A percentile compares a stretch with the other conserved stretches of the same genome.
phyloP scores from a whole-genome alignment of 1,140 invertebrate genomes.

The Drosophila bocki region DNA sequence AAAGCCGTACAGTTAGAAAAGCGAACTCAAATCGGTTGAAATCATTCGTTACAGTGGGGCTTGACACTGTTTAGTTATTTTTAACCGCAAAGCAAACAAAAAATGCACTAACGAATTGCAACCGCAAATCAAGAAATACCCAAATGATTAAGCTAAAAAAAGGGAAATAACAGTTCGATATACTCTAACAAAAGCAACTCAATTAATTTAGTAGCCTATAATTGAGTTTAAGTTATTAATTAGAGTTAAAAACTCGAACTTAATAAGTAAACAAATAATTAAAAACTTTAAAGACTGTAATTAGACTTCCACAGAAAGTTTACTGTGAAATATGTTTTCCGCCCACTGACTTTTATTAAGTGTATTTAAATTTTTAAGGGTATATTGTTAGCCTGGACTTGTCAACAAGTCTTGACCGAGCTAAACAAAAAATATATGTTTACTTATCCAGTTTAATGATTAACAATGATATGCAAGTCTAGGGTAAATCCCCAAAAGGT shows the following conservation, averaged over 20 bases:
- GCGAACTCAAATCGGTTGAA: constrained; percentile 7
- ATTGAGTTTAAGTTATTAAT: background rate
- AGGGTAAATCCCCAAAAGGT: constrained; percentile 2
- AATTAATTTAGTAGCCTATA: background rate
- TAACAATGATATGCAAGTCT: constrained; percentile 19
- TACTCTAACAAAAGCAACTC: background rate
- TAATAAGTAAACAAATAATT: background rate
- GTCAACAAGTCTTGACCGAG: constrained; percentile 10
- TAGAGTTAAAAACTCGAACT: background rate
- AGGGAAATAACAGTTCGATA: background rate
- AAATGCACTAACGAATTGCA: constrained; percentile 9
- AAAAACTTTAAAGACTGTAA: background rate
- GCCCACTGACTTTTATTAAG: background rate
- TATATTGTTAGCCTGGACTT: background rate
- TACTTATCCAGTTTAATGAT: constrained; percentile 11
- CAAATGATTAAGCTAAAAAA: constrained; percentile 15
- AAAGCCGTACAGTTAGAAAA: constrained; percentile 32
- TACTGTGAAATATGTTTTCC: background rate
- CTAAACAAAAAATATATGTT: background rate
- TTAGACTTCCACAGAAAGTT: background rate
- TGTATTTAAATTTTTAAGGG: background rate
- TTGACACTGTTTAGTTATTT: constrained; percentile 15
- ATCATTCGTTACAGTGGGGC: constrained; percentile 26
- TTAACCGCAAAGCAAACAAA: constrained; percentile 1
- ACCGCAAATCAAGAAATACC: constrained; percentile 19